These are phyloP conservation scores for Fringilla coelebs DNA, from an alignment of 2,797 vertebrate genomes.

Conservation along the genomic window DNA sequence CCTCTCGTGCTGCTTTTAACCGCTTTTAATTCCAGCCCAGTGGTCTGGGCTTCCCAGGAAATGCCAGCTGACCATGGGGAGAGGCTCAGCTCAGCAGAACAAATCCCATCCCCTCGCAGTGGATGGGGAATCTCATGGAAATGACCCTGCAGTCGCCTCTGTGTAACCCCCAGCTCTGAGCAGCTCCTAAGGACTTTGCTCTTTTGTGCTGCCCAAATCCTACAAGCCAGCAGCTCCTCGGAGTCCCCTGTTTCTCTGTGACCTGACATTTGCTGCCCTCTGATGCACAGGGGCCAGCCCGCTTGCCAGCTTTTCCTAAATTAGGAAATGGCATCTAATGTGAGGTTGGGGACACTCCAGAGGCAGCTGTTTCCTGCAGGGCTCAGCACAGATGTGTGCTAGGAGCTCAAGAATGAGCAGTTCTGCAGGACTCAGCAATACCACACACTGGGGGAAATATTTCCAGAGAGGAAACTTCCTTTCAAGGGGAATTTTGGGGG, in stretches of 20 bases:
- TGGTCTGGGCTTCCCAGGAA: background rate
- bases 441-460: too few species aligned
- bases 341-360: fast-evolving
- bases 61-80: background rate
- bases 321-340: background rate
- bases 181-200: background rate
- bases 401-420: fast-evolving
- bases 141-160: background rate
- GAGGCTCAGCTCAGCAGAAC: slow-evolving; percentile 6
- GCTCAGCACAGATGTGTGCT: background rate
- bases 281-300: background rate
- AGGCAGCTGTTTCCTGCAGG: background rate
- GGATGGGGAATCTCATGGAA: background rate
- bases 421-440: background rate
- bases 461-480: background rate
- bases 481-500: background rate
- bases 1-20: background rate
- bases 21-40: background rate
- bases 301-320: background rate
- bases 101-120: background rate
- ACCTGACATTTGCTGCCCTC: background rate
- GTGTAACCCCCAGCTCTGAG: background rate
- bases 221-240: background rate
- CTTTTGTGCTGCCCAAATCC: background rate
- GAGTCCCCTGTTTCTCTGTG: background rate